phyloP scores from a whole-genome alignment of 1,140 invertebrate genomes.

The Eupeodes corollae region DNA sequence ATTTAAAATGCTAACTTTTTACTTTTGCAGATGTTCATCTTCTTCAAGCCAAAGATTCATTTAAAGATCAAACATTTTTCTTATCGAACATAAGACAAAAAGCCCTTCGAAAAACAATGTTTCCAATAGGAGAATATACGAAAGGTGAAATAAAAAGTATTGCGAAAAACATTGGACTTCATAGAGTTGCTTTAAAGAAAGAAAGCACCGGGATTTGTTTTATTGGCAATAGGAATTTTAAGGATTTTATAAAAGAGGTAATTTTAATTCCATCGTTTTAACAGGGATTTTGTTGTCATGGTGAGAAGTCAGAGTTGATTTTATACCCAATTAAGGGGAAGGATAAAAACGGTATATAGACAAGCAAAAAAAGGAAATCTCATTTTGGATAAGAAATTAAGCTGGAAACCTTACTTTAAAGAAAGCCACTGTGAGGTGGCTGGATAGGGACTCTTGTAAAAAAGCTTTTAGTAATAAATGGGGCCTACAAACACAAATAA shows the following conservation, averaged over 20 bases:
- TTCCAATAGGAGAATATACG: slow-evolving; percentile 69
- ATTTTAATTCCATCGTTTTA: not conserved
- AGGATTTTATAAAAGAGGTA: slow-evolving; percentile 64
- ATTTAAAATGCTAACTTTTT: slow-evolving; percentile 7
- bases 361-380: too few species aligned
- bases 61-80: slow-evolving; percentile 95
- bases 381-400: too few species aligned
- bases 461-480: too few species aligned
- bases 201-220: slow-evolving; percentile 97
- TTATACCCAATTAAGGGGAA: too few species aligned
- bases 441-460: too few species aligned
- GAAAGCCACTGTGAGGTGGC: too few species aligned
- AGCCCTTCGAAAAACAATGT: slow-evolving; percentile 71
- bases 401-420: too few species aligned
- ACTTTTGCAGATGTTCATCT: slow-evolving; percentile 50
- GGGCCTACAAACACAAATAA: too few species aligned
- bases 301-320: too few species aligned
- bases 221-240: slow-evolving; percentile 72
- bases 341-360: too few species aligned
- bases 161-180: slow-evolving; percentile 57
- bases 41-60: slow-evolving; percentile 57
- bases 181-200: slow-evolving; percentile 65
- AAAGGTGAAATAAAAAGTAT: slow-evolving; percentile 75
- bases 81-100: slow-evolving; percentile 71
- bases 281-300: too few species aligned